Conservation (phyloP, 2,113 vertebrate genomes). For the Mastomys coucha region DNA sequence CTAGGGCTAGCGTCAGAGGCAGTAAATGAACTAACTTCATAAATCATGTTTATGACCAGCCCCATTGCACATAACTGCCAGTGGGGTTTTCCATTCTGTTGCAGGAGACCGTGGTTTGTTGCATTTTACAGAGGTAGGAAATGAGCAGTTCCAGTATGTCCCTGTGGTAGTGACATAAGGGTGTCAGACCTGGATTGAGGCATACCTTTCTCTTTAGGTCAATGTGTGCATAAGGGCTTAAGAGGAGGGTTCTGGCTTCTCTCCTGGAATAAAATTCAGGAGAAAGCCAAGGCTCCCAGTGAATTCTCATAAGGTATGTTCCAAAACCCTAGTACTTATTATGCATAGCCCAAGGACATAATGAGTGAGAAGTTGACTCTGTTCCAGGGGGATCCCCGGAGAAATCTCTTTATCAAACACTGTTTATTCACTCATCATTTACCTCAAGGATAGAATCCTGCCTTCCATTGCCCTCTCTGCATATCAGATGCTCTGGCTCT, state of each 20-base stretch:
- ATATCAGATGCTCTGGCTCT: neutral
- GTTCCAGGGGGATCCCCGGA: neutral
- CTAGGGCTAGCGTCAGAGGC: conserved; percentile 77
- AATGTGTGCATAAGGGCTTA: neutral
- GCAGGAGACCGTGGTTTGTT: conserved; percentile 9
- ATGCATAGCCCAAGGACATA: neutral
- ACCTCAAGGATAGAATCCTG: neutral
- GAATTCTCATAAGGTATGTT: neutral
- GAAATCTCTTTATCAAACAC: neutral
- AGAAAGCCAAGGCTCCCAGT: neutral
- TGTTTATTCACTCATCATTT: neutral
- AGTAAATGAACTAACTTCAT: conserved; percentile 84
- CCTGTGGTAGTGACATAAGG: neutral
- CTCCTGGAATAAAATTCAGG: neutral
- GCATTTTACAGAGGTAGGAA: neutral
- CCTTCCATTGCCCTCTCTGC: neutral
- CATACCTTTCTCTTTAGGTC: neutral
- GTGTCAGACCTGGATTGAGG: neutral
- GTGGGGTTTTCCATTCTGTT: conserved; percentile 44
- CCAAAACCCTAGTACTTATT: neutral
- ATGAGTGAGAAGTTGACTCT: neutral
- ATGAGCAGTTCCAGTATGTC: neutral
- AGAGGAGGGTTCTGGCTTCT: neutral
- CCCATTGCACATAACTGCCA: neutral
- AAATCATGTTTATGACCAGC: conserved; percentile 84